Conservation (phyloP, 2,888 invertebrate species). For the Mimachlamys varia region DNA sequence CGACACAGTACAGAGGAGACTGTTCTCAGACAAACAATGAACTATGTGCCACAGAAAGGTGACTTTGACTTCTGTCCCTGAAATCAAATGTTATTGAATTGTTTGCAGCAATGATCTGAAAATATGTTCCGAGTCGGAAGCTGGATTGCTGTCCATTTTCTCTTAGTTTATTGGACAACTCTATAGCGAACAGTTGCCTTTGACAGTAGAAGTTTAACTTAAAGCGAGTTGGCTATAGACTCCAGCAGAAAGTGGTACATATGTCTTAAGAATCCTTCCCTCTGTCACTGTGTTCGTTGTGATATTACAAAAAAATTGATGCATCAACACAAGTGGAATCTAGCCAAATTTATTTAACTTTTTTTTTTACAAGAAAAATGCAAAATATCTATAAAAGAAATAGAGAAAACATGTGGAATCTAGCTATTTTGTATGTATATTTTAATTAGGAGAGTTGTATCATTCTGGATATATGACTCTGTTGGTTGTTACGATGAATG, state of each 20-base stretch:
- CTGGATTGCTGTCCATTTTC: not conserved
- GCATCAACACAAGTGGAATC: slow-evolving; percentile 67
- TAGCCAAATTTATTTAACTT: slow-evolving; percentile 53
- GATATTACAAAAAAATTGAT: slow-evolving; percentile 1
- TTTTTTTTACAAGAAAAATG: slow-evolving; percentile 28
- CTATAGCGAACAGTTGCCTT: not conserved
- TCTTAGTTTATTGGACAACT: not conserved
- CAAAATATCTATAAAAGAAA: not conserved
- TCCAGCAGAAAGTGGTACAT: slow-evolving; percentile 10
- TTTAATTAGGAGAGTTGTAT: not conserved
- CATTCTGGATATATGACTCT: not conserved
- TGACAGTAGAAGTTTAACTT: not conserved
- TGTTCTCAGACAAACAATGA: slow-evolving; percentile 4
- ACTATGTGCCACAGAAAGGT: not conserved
- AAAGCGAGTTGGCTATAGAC: not conserved
- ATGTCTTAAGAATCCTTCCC: slow-evolving; percentile 41
- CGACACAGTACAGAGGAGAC: slow-evolving; percentile 11
- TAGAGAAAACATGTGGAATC: not conserved
- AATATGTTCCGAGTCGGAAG: not conserved
- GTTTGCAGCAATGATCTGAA: not conserved
- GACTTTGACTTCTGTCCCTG: not conserved
- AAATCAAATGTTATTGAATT: not conserved
- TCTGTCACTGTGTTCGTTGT: slow-evolving; percentile 25
- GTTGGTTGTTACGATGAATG: not conserved
- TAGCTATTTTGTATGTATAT: not conserved